Percentiles rank a stretch among this genome's conserved stretches.
phyloP scores from a whole-genome alignment of 2,888 invertebrate species.

The Ganaspis brasiliensis region DNA sequence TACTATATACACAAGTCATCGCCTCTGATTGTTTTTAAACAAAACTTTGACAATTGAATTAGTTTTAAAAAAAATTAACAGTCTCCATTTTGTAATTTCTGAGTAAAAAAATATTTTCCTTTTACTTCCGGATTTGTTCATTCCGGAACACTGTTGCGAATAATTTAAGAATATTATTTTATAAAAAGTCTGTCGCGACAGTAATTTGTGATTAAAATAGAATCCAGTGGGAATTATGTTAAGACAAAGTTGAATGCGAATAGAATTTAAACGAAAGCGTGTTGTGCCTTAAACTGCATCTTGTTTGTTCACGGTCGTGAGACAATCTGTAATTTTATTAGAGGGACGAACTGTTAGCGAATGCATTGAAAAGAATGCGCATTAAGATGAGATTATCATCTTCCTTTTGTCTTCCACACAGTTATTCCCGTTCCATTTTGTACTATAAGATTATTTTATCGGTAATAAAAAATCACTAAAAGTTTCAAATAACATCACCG shows the following conservation, averaged over 20 bases:
- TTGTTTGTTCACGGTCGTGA: conserved; percentile 55
- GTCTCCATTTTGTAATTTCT: no score
- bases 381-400: conserved; percentile 58
- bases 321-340: conserved; percentile 58
- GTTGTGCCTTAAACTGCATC: conserved; percentile 16
- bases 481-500: no score
- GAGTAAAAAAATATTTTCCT: no score
- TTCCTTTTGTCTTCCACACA: conserved; percentile 56
- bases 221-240: background rate
- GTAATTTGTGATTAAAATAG: conserved; percentile 1
- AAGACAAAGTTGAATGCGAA: conserved; percentile 13
- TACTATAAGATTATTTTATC: conserved; percentile 26
- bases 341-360: conserved; percentile 53
- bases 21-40: no score
- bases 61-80: no score
- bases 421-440: conserved; percentile 53
- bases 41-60: no score
- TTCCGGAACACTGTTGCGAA: background rate
- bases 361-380: conserved; percentile 61
- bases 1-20: no score
- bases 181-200: background rate
- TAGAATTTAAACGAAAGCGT: conserved; percentile 12
- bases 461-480: conserved; percentile 2
- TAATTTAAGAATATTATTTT: background rate
- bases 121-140: no score